Percentiles rank a stretch among this genome's conserved stretches.
Conservation (phyloP, 2,797 vertebrate genomes). For the Lutjanus campechanus region DNA sequence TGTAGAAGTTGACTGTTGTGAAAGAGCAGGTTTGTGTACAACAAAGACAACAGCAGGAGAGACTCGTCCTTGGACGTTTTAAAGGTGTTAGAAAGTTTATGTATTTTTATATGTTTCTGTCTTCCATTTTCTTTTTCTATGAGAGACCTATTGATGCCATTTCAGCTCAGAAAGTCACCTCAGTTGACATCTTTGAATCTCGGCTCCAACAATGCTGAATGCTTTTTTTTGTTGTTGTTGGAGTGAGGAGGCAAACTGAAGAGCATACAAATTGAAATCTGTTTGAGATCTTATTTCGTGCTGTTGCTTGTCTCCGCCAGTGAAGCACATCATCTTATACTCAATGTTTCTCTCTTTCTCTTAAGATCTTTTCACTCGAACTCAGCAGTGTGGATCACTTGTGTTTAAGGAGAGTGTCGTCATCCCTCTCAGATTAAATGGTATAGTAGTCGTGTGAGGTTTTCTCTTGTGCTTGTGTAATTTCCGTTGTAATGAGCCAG, state of each 20-base stretch:
- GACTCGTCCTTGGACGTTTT: not conserved
- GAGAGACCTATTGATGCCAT: conserved; percentile 2
- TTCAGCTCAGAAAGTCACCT: conserved; percentile 30
- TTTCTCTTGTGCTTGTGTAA: conserved; percentile 44
- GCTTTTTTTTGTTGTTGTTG: not conserved
- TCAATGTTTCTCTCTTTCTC: not conserved
- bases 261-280: conserved; percentile 43
- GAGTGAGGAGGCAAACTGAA: conserved; percentile 34
- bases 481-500: conserved; percentile 57
- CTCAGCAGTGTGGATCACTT: conserved; percentile 1
- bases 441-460: conserved; percentile 13
- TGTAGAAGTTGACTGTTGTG: not conserved
- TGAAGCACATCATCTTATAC: not conserved
- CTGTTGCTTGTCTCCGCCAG: conserved; percentile 14
- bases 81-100: not conserved
- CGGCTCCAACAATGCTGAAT: conserved; percentile 4
- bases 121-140: not conserved
- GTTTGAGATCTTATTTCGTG: conserved; percentile 27
- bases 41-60: not conserved
- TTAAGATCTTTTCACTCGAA: not conserved
- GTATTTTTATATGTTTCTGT: not conserved
- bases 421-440: conserved; percentile 29
- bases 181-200: conserved; percentile 20
- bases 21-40: not conserved
- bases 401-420: conserved; percentile 15